phyloP scores from a whole-genome alignment of 2,113 vertebrate genomes.

The Vidua chalybeata region DNA sequence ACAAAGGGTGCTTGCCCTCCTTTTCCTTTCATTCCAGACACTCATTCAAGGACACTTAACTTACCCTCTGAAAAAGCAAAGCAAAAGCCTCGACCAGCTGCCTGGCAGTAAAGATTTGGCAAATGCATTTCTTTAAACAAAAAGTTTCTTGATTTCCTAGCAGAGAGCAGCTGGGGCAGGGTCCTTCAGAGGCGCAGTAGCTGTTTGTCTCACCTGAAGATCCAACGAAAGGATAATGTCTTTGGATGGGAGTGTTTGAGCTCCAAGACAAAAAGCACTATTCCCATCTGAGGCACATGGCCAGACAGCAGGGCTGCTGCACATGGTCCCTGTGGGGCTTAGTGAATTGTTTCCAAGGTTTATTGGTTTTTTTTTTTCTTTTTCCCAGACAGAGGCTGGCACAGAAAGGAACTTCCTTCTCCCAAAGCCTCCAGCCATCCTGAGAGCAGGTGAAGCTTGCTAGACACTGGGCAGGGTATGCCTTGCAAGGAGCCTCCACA shows the following conservation, averaged over 20 bases:
- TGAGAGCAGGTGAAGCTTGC: background rate
- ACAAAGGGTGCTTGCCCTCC: constrained; percentile 17
- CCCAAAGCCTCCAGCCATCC: background rate
- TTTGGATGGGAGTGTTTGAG: background rate
- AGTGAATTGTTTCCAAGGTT: background rate
- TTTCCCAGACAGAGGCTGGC: background rate
- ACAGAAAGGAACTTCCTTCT: background rate
- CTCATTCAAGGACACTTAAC: constrained; percentile 9
- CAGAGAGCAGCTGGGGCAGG: background rate
- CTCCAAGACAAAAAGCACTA: background rate
- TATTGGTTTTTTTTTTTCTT: background rate
- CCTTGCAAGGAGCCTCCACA: background rate
- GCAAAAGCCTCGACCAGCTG: constrained; percentile 1
- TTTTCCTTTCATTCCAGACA: background rate
- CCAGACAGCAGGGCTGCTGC: background rate
- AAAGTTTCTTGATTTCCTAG: background rate
- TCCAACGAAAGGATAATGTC: background rate
- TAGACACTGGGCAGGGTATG: background rate
- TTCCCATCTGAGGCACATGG: background rate
- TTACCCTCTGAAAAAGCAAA: background rate
- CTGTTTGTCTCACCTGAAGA: background rate
- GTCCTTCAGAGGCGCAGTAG: background rate
- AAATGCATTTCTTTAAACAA: background rate
- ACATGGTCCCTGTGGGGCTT: background rate
- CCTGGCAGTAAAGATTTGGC: background rate